Percentiles rank a stretch among this genome's conserved stretches.
phyloP scores from a whole-genome alignment of 1,140 invertebrate species.

The Gyrodactylus bullatarudis region DNA sequence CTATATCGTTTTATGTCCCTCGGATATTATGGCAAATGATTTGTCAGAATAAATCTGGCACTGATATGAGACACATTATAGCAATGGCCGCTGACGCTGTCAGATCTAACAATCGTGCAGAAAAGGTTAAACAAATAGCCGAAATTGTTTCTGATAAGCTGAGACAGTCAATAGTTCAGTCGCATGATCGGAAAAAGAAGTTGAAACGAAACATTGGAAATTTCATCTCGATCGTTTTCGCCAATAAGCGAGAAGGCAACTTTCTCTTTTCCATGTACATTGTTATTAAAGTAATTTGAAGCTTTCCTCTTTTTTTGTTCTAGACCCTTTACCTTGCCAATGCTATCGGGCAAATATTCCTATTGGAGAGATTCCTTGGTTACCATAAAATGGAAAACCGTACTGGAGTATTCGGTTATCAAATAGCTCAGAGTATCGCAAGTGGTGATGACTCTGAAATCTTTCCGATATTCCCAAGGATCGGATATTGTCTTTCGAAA shows the following conservation, averaged over 20 bases:
- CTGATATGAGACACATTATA: background rate
- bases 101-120: background rate
- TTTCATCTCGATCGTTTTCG: no score
- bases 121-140: background rate
- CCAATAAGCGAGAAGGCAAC: no score
- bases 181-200: no score
- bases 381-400: background rate
- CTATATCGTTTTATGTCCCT: slow-evolving; percentile 9
- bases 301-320: background rate
- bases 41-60: background rate
- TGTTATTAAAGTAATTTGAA: background rate
- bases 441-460: background rate
- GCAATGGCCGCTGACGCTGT: background rate
- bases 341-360: slow-evolving; percentile 12
- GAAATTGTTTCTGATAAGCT: background rate
- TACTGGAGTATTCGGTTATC: background rate
- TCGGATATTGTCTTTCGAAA: slow-evolving; percentile 1
- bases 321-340: slow-evolving; percentile 12
- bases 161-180: no score
- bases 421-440: background rate
- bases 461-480: background rate
- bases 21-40: slow-evolving; percentile 6
- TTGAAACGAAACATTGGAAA: no score
- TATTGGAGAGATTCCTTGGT: slow-evolving; percentile 13
- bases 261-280: no score